Percentiles rank a stretch among this genome's conserved stretches.
Evolutionary conservation across 1,140 invertebrate genomes (phyloP).

Genomic region (Phocides pigmalion): DNA sequence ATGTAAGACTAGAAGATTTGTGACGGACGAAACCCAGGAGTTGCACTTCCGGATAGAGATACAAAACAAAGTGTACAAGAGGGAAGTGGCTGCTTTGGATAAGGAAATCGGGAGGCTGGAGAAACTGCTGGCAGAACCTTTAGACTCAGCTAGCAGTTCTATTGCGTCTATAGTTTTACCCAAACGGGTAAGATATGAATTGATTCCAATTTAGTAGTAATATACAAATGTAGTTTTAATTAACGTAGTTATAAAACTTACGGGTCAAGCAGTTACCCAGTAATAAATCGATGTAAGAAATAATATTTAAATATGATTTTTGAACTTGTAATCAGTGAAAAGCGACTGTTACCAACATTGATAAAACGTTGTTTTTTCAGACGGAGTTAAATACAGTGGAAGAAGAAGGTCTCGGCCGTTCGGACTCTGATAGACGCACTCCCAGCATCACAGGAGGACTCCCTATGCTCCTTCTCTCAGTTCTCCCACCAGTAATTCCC

Average conservation of each 20-base stretch:
- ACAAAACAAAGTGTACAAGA: slow-evolving; percentile 94
- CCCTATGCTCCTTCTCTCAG: slow-evolving; percentile 88
- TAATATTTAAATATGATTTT: too few species aligned
- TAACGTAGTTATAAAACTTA: too few species aligned
- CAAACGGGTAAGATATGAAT: slow-evolving; percentile 62
- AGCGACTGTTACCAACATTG: too few species aligned
- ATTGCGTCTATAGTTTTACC: slow-evolving; percentile 84
- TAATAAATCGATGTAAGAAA: too few species aligned
- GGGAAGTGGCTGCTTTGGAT: slow-evolving; percentile 92
- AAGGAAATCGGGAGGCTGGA: slow-evolving; percentile 91
- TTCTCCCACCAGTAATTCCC: slow-evolving; percentile 89
- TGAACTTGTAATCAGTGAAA: too few species aligned
- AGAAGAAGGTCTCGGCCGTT: slow-evolving; percentile 61
- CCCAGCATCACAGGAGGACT: slow-evolving; percentile 88
- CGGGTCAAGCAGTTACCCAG: too few species aligned
- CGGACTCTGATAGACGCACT: slow-evolving; percentile 77
- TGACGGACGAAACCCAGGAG: slow-evolving; percentile 90
- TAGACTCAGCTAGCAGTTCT: slow-evolving; percentile 82
- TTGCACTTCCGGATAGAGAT: slow-evolving; percentile 94
- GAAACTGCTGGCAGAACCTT: slow-evolving; percentile 85
- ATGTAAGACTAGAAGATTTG: slow-evolving; percentile 92
- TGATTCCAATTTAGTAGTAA: background rate
- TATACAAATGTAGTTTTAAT: too few species aligned
- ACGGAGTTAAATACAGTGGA: slow-evolving; percentile 80
- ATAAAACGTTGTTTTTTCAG: slow-evolving; percentile 58